These are phyloP conservation scores for Heliornis fulica DNA, from an alignment of 2,113 vertebrate genomes.

Conservation along the genomic window DNA sequence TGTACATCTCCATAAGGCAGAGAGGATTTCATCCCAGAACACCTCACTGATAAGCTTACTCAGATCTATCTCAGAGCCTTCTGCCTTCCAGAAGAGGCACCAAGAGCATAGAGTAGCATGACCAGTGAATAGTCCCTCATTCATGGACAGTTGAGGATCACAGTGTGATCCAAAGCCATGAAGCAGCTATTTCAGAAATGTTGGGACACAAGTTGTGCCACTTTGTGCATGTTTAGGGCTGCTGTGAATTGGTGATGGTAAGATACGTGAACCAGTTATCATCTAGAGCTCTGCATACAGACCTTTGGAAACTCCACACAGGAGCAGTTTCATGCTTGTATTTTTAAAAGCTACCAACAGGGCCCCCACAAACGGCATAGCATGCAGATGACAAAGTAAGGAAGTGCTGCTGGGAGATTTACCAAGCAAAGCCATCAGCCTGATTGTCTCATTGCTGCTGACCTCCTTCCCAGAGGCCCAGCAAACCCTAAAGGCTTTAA, in stretches of 20 bases:
- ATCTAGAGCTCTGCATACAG: neutral
- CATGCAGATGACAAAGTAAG: neutral
- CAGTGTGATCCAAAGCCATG: neutral
- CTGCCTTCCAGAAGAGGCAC: neutral
- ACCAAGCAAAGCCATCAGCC: neutral
- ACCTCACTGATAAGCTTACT: neutral
- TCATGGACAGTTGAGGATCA: neutral
- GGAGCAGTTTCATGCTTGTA: neutral
- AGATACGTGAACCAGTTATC: fast-evolving
- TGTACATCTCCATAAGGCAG: neutral
- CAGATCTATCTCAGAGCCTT: neutral
- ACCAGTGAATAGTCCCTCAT: neutral
- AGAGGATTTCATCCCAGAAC: neutral
- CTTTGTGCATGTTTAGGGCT: neutral
- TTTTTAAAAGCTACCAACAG: neutral
- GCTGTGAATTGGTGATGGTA: neutral
- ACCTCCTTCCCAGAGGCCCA: neutral
- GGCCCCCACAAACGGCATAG: neutral
- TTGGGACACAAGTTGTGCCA: neutral
- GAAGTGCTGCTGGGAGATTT: neutral
- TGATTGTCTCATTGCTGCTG: neutral
- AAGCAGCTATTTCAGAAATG: neutral
- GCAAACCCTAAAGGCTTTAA: neutral
- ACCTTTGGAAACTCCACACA: neutral
- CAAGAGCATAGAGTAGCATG: neutral